phyloP scores from a whole-genome alignment of 2,113 vertebrate species.

The Balaeniceps rex region DNA sequence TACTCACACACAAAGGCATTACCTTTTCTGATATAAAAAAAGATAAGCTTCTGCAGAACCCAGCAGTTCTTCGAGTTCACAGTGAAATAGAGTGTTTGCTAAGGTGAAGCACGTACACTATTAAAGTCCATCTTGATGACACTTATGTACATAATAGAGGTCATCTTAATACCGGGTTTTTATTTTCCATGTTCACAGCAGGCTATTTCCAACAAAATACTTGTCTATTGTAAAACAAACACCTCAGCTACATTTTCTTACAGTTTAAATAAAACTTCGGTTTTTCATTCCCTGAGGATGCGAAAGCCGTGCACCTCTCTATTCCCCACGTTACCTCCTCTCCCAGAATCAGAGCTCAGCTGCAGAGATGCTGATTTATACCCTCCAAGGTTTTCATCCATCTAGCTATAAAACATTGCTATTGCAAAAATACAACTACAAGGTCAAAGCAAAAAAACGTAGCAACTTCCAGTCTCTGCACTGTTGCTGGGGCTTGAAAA shows the following conservation, averaged over 20 bases:
- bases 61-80: neutral
- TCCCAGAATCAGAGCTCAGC: neutral
- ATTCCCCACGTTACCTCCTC: neutral
- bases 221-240: neutral
- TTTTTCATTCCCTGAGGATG: neutral
- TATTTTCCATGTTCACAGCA: neutral
- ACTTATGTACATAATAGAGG: fast-evolving
- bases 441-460: neutral
- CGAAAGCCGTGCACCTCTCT: fast-evolving
- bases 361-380: neutral
- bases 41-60: constrained; percentile 49
- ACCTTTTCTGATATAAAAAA: neutral
- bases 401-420: neutral
- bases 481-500: neutral
- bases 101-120: fast-evolving
- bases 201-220: neutral
- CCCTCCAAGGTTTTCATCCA: neutral
- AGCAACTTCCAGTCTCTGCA: neutral
- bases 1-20: neutral
- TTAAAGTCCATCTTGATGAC: neutral
- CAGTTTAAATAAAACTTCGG: neutral
- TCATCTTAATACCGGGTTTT: neutral
- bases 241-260: neutral
- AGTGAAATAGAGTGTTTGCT: neutral
- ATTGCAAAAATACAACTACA: neutral